Evolutionary conservation across 2,113 vertebrate genomes (phyloP).

Genomic region (Chrysemys picta): DNA sequence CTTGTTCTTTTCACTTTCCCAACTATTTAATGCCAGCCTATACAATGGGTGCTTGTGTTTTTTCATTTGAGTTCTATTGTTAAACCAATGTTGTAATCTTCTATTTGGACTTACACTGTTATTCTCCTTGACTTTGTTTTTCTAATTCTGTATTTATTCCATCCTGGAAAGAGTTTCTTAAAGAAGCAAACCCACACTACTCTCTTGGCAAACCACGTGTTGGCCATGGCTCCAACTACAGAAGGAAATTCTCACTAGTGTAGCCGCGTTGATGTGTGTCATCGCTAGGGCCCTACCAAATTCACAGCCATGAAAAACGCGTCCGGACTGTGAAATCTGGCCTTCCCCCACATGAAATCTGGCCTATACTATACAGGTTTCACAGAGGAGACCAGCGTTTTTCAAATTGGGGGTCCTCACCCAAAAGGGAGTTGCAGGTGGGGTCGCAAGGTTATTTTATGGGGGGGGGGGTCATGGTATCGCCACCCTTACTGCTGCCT

Average conservation of each 20-base stretch:
- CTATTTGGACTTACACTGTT: neutral
- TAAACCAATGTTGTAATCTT: neutral
- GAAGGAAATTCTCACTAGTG: neutral
- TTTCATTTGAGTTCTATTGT: neutral
- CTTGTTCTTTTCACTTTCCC: slow-evolving; percentile 10
- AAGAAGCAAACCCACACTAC: accelerated
- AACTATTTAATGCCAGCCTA: neutral
- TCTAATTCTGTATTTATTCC: neutral
- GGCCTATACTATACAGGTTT: too few species aligned
- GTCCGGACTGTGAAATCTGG: too few species aligned
- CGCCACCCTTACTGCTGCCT: too few species aligned
- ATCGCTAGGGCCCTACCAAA: too few species aligned
- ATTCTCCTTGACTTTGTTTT: neutral
- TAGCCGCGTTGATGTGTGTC: neutral
- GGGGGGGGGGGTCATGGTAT: too few species aligned
- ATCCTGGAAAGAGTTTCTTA: neutral
- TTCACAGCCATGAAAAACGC: too few species aligned
- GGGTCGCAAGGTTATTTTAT: too few species aligned
- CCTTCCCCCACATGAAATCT: too few species aligned
- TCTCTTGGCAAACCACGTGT: neutral
- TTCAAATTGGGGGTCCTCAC: too few species aligned
- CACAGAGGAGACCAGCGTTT: too few species aligned
- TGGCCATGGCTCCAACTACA: neutral
- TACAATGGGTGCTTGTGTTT: neutral
- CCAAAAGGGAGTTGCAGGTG: too few species aligned